Conservation (phyloP, 2,113 vertebrate species). For the Amphiprion ocellaris region DNA sequence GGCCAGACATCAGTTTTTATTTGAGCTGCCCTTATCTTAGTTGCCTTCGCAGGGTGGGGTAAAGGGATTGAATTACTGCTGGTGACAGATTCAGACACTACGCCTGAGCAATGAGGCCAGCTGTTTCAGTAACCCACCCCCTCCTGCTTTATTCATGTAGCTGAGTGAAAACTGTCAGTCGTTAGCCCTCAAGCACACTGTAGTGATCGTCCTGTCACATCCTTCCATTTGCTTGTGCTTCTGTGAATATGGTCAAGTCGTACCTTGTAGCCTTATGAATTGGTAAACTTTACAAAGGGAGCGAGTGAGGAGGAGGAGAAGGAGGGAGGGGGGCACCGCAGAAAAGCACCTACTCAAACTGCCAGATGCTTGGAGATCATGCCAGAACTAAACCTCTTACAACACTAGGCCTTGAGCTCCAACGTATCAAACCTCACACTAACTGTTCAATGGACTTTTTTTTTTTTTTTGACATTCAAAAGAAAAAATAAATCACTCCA, state of each 20-base stretch:
- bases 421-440: slow-evolving; percentile 78
- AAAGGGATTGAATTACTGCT: slow-evolving; percentile 69
- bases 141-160: slow-evolving; percentile 74
- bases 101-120: slow-evolving; percentile 47
- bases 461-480: slow-evolving; percentile 51
- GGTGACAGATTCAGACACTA: slow-evolving; percentile 45
- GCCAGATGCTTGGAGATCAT: slow-evolving; percentile 78
- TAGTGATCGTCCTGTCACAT: slow-evolving; percentile 63
- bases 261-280: slow-evolving; percentile 80
- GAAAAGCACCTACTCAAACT: slow-evolving; percentile 77
- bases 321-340: slow-evolving; percentile 63
- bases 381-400: slow-evolving; percentile 67
- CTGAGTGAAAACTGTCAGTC: slow-evolving; percentile 62
- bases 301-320: neutral
- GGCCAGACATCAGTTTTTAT: slow-evolving; percentile 57
- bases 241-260: slow-evolving; percentile 67
- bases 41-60: slow-evolving; percentile 83
- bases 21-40: slow-evolving; percentile 79
- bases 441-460: slow-evolving; percentile 64
- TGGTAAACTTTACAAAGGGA: slow-evolving; percentile 43
- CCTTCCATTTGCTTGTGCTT: slow-evolving; percentile 69
- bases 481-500: slow-evolving; percentile 54
- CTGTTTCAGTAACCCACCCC: slow-evolving; percentile 51
- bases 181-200: slow-evolving; percentile 67
- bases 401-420: slow-evolving; percentile 73